A percentile compares a stretch with the other conserved stretches of the same genome.
phyloP scores from a whole-genome alignment of 2,888 invertebrate genomes.

The Microplitis deprimator region DNA sequence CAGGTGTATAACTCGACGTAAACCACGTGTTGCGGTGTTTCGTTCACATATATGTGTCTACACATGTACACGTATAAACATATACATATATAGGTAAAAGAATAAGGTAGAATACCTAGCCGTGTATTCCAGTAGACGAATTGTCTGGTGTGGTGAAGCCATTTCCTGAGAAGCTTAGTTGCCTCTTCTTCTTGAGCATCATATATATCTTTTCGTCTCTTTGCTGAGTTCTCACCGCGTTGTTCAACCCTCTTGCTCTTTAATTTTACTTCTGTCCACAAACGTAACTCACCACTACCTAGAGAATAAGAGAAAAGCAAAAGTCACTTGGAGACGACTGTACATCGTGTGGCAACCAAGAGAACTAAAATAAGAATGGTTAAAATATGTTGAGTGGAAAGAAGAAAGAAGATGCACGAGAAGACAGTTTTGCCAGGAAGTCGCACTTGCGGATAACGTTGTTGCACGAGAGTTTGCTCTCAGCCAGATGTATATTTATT shows the following conservation, averaged over 20 bases:
- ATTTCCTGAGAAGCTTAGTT: constrained; percentile 48
- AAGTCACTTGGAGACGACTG: not conserved
- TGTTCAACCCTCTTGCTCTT: constrained; percentile 30
- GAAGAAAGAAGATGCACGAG: constrained; percentile 13
- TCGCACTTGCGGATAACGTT: constrained; percentile 36
- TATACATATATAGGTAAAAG: constrained; percentile 8
- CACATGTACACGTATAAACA: not conserved
- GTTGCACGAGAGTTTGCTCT: constrained; percentile 37
- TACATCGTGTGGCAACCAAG: not conserved
- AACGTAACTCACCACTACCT: constrained; percentile 25
- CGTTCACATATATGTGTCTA: constrained; percentile 15
- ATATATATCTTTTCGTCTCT: constrained; percentile 30
- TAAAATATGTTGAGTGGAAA: not conserved
- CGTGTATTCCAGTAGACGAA: constrained; percentile 48
- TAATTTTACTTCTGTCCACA: constrained; percentile 37
- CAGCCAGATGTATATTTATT: constrained; percentile 31
- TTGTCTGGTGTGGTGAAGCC: constrained; percentile 54
- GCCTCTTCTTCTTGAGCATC: constrained; percentile 24
- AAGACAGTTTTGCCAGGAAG: constrained; percentile 30
- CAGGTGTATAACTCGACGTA: constrained; percentile 53
- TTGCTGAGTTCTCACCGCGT: constrained; percentile 1
- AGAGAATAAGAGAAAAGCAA: not conserved
- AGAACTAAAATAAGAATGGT: constrained; percentile 3
- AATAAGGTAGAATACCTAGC: constrained; percentile 21
- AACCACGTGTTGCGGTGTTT: constrained; percentile 61